Base-by-base conservation (phyloP, 2,888 invertebrate genomes). In the Flabesymbios commensalis region DNA sequence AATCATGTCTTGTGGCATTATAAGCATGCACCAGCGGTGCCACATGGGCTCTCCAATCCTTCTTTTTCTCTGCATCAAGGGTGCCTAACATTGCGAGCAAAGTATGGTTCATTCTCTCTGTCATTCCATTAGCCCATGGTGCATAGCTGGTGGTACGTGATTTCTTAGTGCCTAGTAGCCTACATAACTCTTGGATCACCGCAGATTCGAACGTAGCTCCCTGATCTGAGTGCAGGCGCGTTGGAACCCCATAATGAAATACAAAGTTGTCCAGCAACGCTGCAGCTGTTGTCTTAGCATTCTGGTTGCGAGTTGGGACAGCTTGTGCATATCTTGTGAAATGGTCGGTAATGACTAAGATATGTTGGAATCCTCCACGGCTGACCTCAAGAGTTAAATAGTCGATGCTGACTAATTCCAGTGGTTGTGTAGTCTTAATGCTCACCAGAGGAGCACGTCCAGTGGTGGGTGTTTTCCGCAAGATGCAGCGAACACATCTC, bases 341-440 rank as follows among this genome's bases (percentile, higher is more conserved):
- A 22, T 45, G 45, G 24, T 45, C 45, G 7, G 17, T 45, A 7
- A 22, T 22, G 14, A 45, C 45, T 22, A 45, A 24, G 45, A 45
- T n/a, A n/a, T 45, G 10, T 22, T 45, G n/a, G 24, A 45, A 17
- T 7, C 45, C 45, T n/a, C 45, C 57, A 54, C 33, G n/a, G 3
- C 43, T 54, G n/a, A 10, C 14, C 28, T 77, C 36, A 72, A 72
- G 57, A 52, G 67, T 17, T 61, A 69, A 47, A 65, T 75, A 63
- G 41, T 65, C 59, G 4, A 58, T 55, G 26, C 39, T 55, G 4
- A 58, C 52, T 26, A 57, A 22, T 19, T 57, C 57, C 28, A 57
- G 17, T 5, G 57, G 57, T 5, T 56, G 28, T 19, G 45, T 22
- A 7, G 48, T 24, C 26, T 26, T 10, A 5, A 56, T 56, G 29